Percentiles rank a stretch among this genome's conserved stretches.
Evolutionary conservation across 2,888 invertebrate species (phyloP).

Genomic region (Elysia crispata): DNA sequence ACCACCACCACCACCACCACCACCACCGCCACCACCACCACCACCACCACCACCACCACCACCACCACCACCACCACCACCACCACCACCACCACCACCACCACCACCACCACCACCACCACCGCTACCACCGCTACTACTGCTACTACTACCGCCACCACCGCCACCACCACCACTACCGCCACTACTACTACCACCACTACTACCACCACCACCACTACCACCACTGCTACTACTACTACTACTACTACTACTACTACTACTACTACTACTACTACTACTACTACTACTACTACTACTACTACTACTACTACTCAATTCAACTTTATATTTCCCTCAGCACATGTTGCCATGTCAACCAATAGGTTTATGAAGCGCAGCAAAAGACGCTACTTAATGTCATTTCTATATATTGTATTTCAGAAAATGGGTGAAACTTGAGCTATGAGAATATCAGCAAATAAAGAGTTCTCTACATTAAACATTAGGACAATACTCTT

Average conservation of each 20-base stretch:
- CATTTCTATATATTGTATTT: too few species aligned
- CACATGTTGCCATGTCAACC: background rate
- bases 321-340: background rate
- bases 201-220: background rate
- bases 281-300: constrained; percentile 32
- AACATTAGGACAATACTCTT: too few species aligned
- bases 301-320: constrained; percentile 31
- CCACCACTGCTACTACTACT: constrained; percentile 27
- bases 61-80: background rate
- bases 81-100: background rate
- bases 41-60: background rate
- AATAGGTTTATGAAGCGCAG: background rate
- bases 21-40: background rate
- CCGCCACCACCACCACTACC: background rate
- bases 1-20: background rate
- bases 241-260: constrained; percentile 22
- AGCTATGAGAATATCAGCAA: too few species aligned
- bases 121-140: background rate
- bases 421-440: too few species aligned
- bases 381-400: too few species aligned
- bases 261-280: constrained; percentile 40
- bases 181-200: constrained; percentile 10
- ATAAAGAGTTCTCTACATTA: too few species aligned
- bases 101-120: background rate
- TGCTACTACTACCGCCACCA: background rate